Base-by-base conservation (phyloP, 2,888 invertebrate species). In the Ischnus inquisitorius region DNA sequence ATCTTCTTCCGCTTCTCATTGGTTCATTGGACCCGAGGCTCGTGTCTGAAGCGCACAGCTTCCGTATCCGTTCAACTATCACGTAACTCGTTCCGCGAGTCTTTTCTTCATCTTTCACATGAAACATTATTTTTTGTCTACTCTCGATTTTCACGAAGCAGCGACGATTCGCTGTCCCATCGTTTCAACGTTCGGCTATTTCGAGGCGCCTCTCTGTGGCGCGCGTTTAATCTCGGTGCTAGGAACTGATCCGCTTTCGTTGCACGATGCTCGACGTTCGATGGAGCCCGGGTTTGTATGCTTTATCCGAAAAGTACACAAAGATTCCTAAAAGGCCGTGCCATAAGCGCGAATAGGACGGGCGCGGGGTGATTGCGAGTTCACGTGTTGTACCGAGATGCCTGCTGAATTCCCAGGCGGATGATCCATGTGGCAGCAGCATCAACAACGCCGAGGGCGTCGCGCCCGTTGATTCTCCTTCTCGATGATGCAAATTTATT, bases 1-100 rank as follows among this genome's bases (percentile, higher is more conserved):
- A 41, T 60, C 16, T 43, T 65, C 72, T 82, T 82, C 82, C 82
- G 82, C 67, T 82, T 82, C 68, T 16, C 82, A 69, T 78, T 62
- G 78, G 68, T 54, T 82, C 72, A 64, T 82, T 65, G 62, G 54
- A 46, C 81, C 39, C 54, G 19, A 22, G n/a, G n/a, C 22, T 22
- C n/a, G 34, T 0, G 34, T 46, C 62, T 28, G 39, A 39, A 41
- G 51, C 22, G 10, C 19, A 10, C 41, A 43, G 25, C 48, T 81
- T 81, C 81, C 81, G 51, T 68, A 57, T 19, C 8, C 68, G 39
- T 46, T 43, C 4, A 3, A 19, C 25, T 28, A 3, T 43, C 4
- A 3, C 14, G 25, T 28, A 3, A 19, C 68, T 54, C 28, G 0
- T 25, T 46, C 19, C 54, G 54, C 39, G 41, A 28, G 5, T 41